phyloP scores from a whole-genome alignment of 2,888 invertebrate species.

The Temnothorax unifasciatus region DNA sequence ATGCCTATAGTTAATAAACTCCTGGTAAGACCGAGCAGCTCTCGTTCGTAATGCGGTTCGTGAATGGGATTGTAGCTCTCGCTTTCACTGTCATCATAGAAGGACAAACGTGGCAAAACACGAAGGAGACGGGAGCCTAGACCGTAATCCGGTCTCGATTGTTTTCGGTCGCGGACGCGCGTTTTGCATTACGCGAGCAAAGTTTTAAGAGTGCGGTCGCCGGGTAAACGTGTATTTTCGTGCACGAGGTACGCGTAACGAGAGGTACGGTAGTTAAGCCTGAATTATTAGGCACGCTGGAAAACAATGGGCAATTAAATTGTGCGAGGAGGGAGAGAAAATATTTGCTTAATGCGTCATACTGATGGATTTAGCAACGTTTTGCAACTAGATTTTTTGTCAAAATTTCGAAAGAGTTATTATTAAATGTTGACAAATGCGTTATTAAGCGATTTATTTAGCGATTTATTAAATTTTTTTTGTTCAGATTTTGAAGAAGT shows the following conservation, averaged over 20 bases:
- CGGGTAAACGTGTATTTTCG: neutral
- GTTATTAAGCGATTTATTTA: neutral
- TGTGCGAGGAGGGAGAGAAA: neutral
- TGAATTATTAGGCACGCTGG: too few relatives aligned
- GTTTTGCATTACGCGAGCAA: neutral
- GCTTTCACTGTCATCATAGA: conserved; percentile 2
- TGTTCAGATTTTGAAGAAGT: neutral
- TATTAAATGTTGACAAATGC: neutral
- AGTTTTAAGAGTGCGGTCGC: neutral
- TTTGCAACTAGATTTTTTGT: neutral
- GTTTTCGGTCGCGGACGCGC: conserved; percentile 1
- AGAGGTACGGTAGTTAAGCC: neutral
- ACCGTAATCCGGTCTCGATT: neutral
- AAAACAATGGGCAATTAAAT: neutral
- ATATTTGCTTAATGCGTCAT: neutral
- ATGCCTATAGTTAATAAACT: neutral
- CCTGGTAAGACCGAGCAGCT: neutral
- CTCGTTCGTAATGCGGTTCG: neutral
- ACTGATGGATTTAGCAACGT: neutral
- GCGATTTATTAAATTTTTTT: neutral
- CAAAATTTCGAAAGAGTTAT: neutral
- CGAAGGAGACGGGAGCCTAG: neutral
- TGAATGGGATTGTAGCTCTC: conserved; percentile 24
- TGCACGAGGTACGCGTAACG: neutral
- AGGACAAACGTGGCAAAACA: conserved; percentile 18